Evolutionary conservation across 2,797 vertebrate species (phyloP), one percentile per base, ranked within the genome.

Genomic region (Staurois parvus): DNA sequence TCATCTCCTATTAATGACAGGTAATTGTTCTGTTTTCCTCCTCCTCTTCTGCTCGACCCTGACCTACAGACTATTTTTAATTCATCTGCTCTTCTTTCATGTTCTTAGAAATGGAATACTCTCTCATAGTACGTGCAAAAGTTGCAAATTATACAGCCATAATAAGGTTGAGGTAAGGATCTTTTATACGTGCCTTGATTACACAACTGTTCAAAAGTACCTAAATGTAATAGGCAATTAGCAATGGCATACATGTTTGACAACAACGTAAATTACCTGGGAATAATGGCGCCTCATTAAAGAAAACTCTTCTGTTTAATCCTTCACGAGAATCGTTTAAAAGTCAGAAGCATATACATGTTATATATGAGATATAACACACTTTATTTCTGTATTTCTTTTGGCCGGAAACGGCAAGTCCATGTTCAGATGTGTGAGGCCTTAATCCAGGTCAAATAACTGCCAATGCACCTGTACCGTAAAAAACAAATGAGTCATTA

Each of bases 181-280:
- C 56, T 87, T 78, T 75, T 73, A 73, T 83, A 87, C 76, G 66
- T 79, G 62, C 67, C 62, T 87, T 87, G 69, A 87, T 87, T 87
- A 83, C 85, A 78, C 85, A 87, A 87, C 69, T 87, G 76, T 77
- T 83, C 56, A 78, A 87, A 87, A 83, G 80, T 83, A 69, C 85
- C 80, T 83, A 87, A 79, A 79, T 73, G 81, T 83, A 87, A 87
- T 87, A 83, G 85, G 85, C 81, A 87, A 87, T 87, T 87, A 87
- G 81, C 85, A 83, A 73, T 83, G 76, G 75, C 62, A 87, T 78
- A 83, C 75, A 81, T 87, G 85, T 87, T 87, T 87, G 85, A 87
- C 75, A 87, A 83, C 85, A 86, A 83, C 79, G 83, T 83, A 86
- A 86, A 86, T 86, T 86, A 78, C 80, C 68, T 83, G 80, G 66